Base-by-base conservation (phyloP, 2,113 vertebrate species). In the Crotophaga sulcirostris region DNA sequence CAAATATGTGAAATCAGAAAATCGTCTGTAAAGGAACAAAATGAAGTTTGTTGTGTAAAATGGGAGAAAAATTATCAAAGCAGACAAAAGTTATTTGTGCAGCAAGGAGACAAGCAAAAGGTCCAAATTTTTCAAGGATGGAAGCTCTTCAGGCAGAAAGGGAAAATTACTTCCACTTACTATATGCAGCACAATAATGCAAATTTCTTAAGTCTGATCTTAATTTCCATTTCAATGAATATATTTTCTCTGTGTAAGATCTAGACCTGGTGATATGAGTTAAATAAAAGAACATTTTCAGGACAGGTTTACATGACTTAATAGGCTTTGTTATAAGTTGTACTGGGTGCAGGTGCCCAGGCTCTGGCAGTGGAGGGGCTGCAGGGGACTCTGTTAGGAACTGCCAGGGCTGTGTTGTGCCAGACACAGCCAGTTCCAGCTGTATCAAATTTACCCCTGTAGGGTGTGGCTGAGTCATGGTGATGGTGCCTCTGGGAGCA, bases 361-460 rank as follows among this genome's bases (percentile, higher is more conserved):
- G 31, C 0, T 0, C 13, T 38, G 45, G 18, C 45, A 36, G 10
- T 0, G 0, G 18, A 33, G 18, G 12, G 7, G 8, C 31, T 7
- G 3, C 76, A 44, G 17, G 47, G 9, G 14, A 13, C 33, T n/a
- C 16, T 9, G 6, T 52, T 17, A 66, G 51, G 52, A 28, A 14
- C 4, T 20, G n/a, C 12, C 3, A 3, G 24, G 40, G 19, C 52
- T 86, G 36, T 23, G 15, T 16, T 0, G 0, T 17, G 15, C 10
- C 0, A 1, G 16, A 6, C 20, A 26, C 11, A 42, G 9, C 6
- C 0, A 0, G 20, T 26, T 64, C 34, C 42, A 80, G 16, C 44
- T 45, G 44, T 45, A n/a, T 45, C 44, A 14, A 45, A 45, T 45
- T 45, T 45, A 45, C 15, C 18, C 44, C 18, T 14, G 16, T 17